Percentiles rank a stretch among this genome's conserved stretches.
phyloP scores from a whole-genome alignment of 2,797 vertebrate species.

The Bothrops alternatus region DNA sequence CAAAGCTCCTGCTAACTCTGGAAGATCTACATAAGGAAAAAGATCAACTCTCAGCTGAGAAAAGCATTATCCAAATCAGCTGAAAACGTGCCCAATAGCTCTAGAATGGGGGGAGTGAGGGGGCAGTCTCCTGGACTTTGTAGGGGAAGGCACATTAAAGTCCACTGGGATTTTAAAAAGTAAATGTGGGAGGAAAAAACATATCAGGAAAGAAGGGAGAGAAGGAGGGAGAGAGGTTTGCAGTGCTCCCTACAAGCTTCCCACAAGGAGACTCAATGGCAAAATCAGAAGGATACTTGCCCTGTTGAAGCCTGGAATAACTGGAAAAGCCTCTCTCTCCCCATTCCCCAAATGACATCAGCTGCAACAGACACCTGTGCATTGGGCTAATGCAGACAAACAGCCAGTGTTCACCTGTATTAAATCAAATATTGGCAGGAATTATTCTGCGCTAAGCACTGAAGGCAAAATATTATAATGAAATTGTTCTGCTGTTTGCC shows the following conservation, averaged over 20 bases:
- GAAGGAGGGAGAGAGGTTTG: too few relatives aligned
- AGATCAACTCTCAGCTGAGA: background rate
- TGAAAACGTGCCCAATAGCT: background rate
- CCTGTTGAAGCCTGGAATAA: background rate
- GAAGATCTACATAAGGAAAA: conserved; percentile 10
- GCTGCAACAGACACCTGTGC: background rate
- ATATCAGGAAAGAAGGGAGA: background rate
- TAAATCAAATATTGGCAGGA: background rate
- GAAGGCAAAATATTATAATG: background rate
- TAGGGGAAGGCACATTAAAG: background rate
- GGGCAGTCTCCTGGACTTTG: background rate
- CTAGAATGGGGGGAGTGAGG: background rate
- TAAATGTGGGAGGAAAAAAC: background rate
- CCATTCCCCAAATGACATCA: background rate
- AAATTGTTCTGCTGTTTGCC: background rate
- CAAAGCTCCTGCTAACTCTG: background rate
- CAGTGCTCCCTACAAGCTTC: background rate
- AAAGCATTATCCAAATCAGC: background rate
- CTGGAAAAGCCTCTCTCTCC: background rate
- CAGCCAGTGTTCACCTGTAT: background rate
- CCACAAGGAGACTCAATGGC: background rate
- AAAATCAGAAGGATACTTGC: background rate
- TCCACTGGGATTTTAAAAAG: background rate
- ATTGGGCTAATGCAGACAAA: background rate
- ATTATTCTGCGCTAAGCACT: background rate